phyloP scores from a whole-genome alignment of 2,797 vertebrate genomes.

The Phataginus tetradactyla region DNA sequence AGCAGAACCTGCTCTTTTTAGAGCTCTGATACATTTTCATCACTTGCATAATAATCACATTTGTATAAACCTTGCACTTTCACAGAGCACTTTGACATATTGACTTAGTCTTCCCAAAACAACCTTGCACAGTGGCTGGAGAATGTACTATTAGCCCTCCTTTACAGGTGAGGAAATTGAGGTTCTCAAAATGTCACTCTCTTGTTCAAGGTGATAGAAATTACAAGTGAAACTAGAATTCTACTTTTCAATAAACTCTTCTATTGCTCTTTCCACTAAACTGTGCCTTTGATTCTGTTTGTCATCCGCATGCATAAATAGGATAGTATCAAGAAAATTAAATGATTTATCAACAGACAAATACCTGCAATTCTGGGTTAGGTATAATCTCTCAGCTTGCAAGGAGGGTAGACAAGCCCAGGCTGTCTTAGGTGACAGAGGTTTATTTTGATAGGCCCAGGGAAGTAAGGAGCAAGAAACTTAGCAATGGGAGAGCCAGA shows the following conservation, averaged over 20 bases:
- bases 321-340: neutral
- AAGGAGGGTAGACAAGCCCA: neutral
- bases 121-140: neutral
- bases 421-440: neutral
- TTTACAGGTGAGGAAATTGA: slow-evolving; percentile 5
- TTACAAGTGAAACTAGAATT: neutral
- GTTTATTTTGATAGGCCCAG: neutral
- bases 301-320: neutral
- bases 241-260: neutral
- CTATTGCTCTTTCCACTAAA: neutral
- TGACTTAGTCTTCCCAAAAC: neutral
- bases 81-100: neutral
- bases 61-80: neutral
- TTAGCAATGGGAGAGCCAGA: neutral
- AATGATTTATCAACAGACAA: neutral
- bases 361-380: neutral
- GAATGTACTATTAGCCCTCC: neutral
- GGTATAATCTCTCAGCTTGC: neutral
- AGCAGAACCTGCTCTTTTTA: neutral
- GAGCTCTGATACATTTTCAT: neutral
- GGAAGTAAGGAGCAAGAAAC: neutral
- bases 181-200: neutral
- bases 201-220: neutral
- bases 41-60: neutral
- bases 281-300: neutral